A percentile compares a stretch with the other conserved stretches of the same genome.
Evolutionary conservation across 2,888 invertebrate genomes (phyloP).

Genomic region (Antitype chi): DNA sequence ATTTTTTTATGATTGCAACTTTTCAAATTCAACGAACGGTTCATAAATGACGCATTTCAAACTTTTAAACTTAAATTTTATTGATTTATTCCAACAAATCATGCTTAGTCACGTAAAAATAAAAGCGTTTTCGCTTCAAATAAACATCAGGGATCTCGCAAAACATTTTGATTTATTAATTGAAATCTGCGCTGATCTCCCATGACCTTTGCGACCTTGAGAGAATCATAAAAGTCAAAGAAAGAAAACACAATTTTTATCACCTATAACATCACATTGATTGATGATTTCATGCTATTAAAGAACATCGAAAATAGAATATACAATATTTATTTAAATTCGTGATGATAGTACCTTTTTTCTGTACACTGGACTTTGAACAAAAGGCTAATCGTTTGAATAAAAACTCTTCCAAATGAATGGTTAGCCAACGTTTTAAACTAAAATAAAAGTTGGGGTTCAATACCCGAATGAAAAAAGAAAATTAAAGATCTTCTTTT

Average conservation of each 20-base stretch:
- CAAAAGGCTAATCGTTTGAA: neutral
- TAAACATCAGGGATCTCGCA: constrained; percentile 6
- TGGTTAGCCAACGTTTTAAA: neutral
- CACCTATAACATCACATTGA: constrained; percentile 22
- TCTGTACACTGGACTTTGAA: neutral
- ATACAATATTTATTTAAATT: neutral
- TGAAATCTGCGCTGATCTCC: constrained; percentile 9
- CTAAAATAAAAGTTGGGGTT: neutral
- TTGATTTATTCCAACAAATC: neutral
- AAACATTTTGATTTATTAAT: constrained; percentile 13
- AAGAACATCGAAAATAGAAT: neutral
- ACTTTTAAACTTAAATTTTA: neutral
- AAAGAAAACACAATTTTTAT: constrained; percentile 46
- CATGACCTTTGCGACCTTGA: constrained; percentile 23
- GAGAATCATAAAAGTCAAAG: constrained; percentile 16
- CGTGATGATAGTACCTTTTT: neutral
- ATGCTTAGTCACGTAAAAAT: neutral
- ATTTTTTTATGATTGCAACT: neutral
- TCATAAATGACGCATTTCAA: neutral
- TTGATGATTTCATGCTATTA: constrained; percentile 32
- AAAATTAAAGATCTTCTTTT: neutral
- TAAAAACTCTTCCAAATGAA: constrained; percentile 10
- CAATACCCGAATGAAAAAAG: neutral
- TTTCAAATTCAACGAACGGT: neutral
- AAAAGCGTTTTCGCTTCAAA: constrained; percentile 6